Base-by-base conservation (phyloP, 2,888 invertebrate species). In the Andrena fulva region DNA sequence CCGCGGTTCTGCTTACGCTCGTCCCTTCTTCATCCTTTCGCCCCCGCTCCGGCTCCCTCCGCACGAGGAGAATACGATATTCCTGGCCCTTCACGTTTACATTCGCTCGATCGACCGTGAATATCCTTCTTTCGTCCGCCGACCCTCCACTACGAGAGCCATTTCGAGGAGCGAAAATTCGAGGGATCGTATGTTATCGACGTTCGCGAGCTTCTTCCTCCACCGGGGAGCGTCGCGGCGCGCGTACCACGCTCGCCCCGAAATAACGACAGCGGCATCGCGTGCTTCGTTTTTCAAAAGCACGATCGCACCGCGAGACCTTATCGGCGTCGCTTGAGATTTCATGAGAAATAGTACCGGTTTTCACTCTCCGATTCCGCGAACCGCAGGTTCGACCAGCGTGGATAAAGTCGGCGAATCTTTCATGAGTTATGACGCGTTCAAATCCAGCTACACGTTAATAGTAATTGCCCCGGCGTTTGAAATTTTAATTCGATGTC, bases 81-180 rank as follows among this genome's bases (percentile, higher is more conserved):
- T 72, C 79, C 81, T 71, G 71, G 75, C 33, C 78, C 74, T 79
- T 48, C 78, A 72, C 85, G 77, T 80, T 86, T 80, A 85, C 83
- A 77, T 77, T 76, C 82, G 81, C 77, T 81, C 88, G 88, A 87
- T 87, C 85, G 88, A 81, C 81, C 87, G 85, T 87, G 87, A 86
- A 86, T 85, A 86, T 85, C 80, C 73, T 80, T 67, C 80, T 85
- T 71, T 75, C 82, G 82, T 52, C 60, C 48, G 42, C 8, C 72
- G 67, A 59, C 68, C 78, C 88, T 86, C 71, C 35, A 74, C 54
- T 60, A 77, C 75, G 84, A 85, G 77, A 78, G 86, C 76, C 86
- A 73, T 86, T 84, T 77, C 80, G 79, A 67, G 74, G 66, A 59
- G 80, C 79, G 85, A 87, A 80, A 87, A 85, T 87, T 85, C 81